Base-by-base conservation (phyloP, 2,113 vertebrate genomes). In the Gallinago media region DNA sequence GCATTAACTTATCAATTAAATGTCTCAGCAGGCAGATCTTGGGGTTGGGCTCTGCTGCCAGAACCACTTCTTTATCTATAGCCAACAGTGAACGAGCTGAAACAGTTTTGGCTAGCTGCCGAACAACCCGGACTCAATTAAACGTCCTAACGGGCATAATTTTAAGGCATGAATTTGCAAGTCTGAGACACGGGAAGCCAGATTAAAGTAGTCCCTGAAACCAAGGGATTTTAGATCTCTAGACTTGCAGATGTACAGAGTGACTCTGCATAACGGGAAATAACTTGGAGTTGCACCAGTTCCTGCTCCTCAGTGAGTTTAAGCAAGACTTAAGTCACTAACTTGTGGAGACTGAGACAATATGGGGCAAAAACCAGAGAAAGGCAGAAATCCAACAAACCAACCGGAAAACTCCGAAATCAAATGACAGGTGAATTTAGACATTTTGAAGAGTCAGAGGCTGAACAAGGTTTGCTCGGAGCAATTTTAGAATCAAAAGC, bases 1-100 rank as follows among this genome's bases (percentile, higher is more conserved):
- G 72, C 94, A 96, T 96, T 96, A 96, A 91, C 55, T 94, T 84
- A 91, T 91, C 86, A 95, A 92, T 92, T 91, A 84, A 91, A 91
- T 70, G 29, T 36, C 68, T 70, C 86, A 66, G 55, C 42, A 63
- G 55, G 25, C 49, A 94, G 54, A 80, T 46, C 55, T 83, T 67
- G 72, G 65, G 38, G 40, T 63, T 74, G 52, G 29, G 34, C 32
- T 74, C 59, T 44, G 65, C 80, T 95, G 89, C 47, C 79, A 97
- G 72, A 86, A 80, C 13, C n/a, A 23, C 26, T 83, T 88, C 49
- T 85, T 62, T 86, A 92, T 92, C 81, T 79, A 55, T 4, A 92
- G 70, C 23, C 63, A 84, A 78, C 55, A 94, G 26, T 4, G 1
- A 94, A 94, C 80, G 56, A 86, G 20, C 29, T 84, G 72, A 58